Evolutionary conservation across 2,113 vertebrate genomes (phyloP).

Genomic region (Petrocephalus zakoni): DNA sequence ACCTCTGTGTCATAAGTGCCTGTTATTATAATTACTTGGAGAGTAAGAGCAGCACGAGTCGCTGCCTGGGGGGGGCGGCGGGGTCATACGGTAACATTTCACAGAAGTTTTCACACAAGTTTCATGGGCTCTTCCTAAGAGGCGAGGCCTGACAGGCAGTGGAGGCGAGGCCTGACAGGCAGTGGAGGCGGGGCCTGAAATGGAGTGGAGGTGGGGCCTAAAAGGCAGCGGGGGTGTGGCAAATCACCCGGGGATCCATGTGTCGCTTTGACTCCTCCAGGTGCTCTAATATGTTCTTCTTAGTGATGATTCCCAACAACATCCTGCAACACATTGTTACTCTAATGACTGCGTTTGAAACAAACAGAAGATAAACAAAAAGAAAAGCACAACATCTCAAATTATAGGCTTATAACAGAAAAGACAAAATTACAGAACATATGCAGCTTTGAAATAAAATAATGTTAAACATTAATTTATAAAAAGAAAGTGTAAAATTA

Average conservation of each 20-base stretch:
- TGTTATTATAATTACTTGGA: not conserved
- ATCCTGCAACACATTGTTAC: conserved; percentile 98
- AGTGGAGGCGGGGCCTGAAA: conserved; percentile 58
- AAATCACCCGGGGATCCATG: conserved; percentile 95
- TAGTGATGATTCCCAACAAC: conserved; percentile 99
- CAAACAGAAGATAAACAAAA: conserved; percentile 52
- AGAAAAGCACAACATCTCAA: not conserved
- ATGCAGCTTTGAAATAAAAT: not conserved
- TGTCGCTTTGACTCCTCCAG: conserved; percentile 98
- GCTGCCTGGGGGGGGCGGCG: not conserved
- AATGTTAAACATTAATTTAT: not conserved
- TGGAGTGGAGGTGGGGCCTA: conserved; percentile 54
- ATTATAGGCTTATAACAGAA: not conserved
- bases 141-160: conserved; percentile 55
- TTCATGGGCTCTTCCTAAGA: conserved; percentile 80
- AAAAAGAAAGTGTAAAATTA: not conserved
- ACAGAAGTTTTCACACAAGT: conserved; percentile 67
- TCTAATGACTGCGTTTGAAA: conserved; percentile 78
- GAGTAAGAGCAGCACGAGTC: not conserved
- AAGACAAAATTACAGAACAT: not conserved
- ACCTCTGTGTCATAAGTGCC: not conserved
- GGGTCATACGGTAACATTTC: conserved; percentile 9
- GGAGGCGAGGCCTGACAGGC: conserved; percentile 61
- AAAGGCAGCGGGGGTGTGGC: conserved; percentile 78
- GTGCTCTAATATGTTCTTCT: conserved; percentile 99